These are phyloP conservation scores for Atherinosoma microstoma DNA, from an alignment of 2,797 vertebrate species.

Conservation along the genomic window DNA sequence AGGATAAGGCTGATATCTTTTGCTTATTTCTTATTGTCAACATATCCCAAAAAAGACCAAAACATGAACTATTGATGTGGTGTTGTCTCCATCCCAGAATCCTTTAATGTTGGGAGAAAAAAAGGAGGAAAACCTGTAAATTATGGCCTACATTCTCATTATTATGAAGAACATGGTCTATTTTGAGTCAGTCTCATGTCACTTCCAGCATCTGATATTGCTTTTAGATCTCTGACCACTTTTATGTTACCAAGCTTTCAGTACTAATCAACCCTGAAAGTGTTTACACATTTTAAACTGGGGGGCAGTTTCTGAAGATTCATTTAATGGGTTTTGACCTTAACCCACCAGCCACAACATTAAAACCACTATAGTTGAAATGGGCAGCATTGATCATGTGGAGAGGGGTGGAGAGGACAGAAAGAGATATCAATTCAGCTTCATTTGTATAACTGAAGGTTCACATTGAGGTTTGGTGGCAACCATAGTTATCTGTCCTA, in stretches of 20 bases:
- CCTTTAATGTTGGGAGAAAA: neutral
- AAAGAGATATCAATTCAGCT: too few species aligned
- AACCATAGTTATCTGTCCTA: too few species aligned
- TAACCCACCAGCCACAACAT: too few species aligned
- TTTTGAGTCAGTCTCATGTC: neutral
- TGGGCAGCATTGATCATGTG: too few species aligned
- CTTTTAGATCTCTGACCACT: too few species aligned
- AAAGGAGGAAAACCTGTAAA: too few species aligned
- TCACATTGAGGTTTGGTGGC: too few species aligned
- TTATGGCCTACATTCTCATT: neutral
- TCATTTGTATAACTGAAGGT: too few species aligned
- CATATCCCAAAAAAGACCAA: neutral
- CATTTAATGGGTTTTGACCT: neutral
- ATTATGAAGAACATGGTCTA: neutral
- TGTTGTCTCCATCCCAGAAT: neutral
- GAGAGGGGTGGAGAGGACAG: too few species aligned
- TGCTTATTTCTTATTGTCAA: neutral
- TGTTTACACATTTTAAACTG: neutral
- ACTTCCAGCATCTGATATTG: neutral
- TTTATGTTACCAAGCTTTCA: neutral
- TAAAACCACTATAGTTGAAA: too few species aligned
- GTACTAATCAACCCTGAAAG: too few species aligned
- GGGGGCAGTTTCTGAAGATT: neutral
- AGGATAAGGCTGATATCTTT: neutral
- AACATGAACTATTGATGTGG: neutral